These are phyloP conservation scores for Lepeophtheirus salmonis DNA, from an alignment of 1,140 invertebrate genomes.

Conservation along the genomic window DNA sequence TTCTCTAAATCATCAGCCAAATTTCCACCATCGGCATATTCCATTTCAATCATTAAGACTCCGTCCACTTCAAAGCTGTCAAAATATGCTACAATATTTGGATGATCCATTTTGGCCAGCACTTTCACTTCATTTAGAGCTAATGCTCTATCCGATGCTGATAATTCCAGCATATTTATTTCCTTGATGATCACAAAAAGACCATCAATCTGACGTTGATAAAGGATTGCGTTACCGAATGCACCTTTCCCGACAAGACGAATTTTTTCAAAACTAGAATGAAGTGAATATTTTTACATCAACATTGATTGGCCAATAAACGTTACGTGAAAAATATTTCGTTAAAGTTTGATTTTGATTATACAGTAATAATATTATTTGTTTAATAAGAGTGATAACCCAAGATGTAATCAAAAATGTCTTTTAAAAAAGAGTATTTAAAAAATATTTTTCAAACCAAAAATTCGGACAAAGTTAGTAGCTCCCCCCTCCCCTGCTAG, in stretches of 20 bases:
- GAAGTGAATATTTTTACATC: constrained; percentile 17
- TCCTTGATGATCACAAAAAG: constrained; percentile 52
- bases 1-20: constrained; percentile 41
- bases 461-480: no score
- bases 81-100: constrained; percentile 51
- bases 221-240: constrained; percentile 52
- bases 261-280: constrained; percentile 37
- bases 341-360: no score
- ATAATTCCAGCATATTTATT: constrained; percentile 51
- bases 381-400: no score
- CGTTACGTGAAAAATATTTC: no score
- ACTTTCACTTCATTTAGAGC: constrained; percentile 57
- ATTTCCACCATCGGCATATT: constrained; percentile 56
- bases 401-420: no score
- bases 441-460: no score
- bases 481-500: no score
- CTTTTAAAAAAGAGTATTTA: no score
- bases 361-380: no score
- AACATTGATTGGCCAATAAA: no score
- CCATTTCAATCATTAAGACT: constrained; percentile 56
- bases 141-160: constrained; percentile 41
- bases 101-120: constrained; percentile 47
- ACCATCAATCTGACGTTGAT: constrained; percentile 41
- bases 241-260: constrained; percentile 44
- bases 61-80: constrained; percentile 54